Evolutionary conservation across 2,888 invertebrate genomes (phyloP).

Genomic region (Dusona sp.): DNA sequence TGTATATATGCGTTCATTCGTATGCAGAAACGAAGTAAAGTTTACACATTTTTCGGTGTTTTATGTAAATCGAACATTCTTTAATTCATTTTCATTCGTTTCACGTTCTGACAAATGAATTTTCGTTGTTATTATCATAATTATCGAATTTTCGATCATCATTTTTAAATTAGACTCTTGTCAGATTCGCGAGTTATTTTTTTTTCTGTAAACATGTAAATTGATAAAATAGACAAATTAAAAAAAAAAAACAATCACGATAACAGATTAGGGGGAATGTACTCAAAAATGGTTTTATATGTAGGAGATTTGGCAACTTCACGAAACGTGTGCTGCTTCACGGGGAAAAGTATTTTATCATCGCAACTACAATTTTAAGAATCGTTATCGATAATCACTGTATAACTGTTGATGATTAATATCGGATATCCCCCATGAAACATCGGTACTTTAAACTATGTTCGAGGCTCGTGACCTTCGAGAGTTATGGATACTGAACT

Average conservation of each 20-base stretch:
- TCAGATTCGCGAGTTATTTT: too few relatives aligned
- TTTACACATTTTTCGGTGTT: not conserved
- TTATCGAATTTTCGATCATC: too few relatives aligned
- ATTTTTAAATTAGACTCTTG: too few relatives aligned
- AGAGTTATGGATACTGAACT: slow-evolving; percentile 14
- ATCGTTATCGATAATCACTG: slow-evolving; percentile 47
- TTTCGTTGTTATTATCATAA: not conserved
- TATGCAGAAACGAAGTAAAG: too few relatives aligned
- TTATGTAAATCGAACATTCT: not conserved
- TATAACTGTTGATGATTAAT: slow-evolving; percentile 44
- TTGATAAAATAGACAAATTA: not conserved
- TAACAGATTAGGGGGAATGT: not conserved
- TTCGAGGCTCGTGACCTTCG: slow-evolving; percentile 49
- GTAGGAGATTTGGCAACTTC: not conserved
- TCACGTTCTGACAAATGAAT: not conserved
- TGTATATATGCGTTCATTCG: not conserved
- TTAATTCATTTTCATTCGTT: not conserved
- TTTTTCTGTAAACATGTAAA: too few relatives aligned
- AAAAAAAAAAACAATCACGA: not conserved
- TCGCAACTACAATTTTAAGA: slow-evolving; percentile 18
- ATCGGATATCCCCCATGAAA: slow-evolving; percentile 60
- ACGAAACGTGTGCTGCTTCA: slow-evolving; percentile 14
- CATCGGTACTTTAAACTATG: slow-evolving; percentile 33
- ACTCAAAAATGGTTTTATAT: too few relatives aligned
- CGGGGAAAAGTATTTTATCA: slow-evolving; percentile 48